A percentile compares a stretch with the other conserved stretches of the same genome.
phyloP scores from a whole-genome alignment of 2,113 vertebrate genomes.

The Nothoprocta perdicaria region DNA sequence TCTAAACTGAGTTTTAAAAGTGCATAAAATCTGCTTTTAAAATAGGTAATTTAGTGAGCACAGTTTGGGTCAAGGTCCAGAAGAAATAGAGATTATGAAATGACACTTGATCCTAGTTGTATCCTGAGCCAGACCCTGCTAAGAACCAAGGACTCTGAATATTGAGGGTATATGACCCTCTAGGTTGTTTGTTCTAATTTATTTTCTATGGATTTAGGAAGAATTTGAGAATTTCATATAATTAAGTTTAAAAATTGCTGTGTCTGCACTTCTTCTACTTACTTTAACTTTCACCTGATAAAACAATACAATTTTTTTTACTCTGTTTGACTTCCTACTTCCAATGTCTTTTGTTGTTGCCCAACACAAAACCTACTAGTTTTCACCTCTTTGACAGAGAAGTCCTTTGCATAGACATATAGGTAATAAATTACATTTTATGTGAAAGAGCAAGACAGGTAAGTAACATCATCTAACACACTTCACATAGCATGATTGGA shows the following conservation, averaged over 20 bases:
- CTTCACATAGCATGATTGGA: constrained; percentile 13
- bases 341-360: background rate
- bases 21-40: background rate
- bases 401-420: background rate
- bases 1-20: background rate
- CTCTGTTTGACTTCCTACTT: background rate
- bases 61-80: background rate
- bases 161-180: background rate
- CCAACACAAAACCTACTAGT: background rate
- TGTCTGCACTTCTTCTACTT: background rate
- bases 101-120: background rate
- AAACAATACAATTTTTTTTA: background rate
- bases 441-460: background rate
- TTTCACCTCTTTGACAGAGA: background rate
- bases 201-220: background rate
- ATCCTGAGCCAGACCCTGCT: background rate
- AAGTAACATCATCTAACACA: constrained; percentile 5
- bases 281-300: background rate
- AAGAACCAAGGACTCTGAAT: background rate
- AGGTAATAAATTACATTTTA: constrained; percentile 1
- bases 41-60: background rate
- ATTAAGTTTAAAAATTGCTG: background rate
- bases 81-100: background rate
- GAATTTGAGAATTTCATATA: background rate
- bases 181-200: background rate